These are phyloP conservation scores for Anthoscopus minutus DNA, from an alignment of 2,113 vertebrate species.

Conservation along the genomic window DNA sequence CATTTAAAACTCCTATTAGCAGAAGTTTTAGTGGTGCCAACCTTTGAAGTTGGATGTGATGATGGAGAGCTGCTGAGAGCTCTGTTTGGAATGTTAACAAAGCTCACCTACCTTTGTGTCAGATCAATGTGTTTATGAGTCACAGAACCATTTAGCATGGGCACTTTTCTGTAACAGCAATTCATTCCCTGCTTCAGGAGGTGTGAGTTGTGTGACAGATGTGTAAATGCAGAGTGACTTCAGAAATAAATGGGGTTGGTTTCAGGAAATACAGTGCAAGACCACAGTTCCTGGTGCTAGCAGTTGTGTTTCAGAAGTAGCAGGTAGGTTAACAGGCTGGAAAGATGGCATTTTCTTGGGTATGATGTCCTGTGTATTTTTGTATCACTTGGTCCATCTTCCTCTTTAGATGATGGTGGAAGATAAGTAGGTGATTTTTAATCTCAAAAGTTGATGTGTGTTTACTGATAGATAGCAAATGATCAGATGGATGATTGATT, in stretches of 20 bases:
- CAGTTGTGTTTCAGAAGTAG: background rate
- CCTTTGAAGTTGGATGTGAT: slow-evolving; percentile 41
- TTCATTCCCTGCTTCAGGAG: slow-evolving; percentile 26
- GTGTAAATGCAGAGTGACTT: slow-evolving; percentile 16
- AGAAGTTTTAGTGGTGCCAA: slow-evolving; percentile 6
- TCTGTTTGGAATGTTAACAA: slow-evolving; percentile 54
- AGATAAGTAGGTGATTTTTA: background rate
- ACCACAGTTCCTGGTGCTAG: background rate
- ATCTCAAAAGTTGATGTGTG: background rate
- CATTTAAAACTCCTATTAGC: slow-evolving; percentile 12
- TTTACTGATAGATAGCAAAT: background rate
- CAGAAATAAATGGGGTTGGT: background rate
- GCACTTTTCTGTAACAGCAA: slow-evolving; percentile 8
- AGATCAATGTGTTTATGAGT: slow-evolving; percentile 54
- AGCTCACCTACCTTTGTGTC: slow-evolving; percentile 53
- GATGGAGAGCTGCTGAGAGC: slow-evolving; percentile 42
- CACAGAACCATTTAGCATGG: slow-evolving; percentile 8
- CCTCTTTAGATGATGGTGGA: background rate
- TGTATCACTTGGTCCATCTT: background rate
- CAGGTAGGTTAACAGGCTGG: background rate
- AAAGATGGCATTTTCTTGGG: background rate
- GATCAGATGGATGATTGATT: background rate
- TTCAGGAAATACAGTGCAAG: background rate
- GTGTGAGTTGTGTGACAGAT: background rate
- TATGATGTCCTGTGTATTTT: background rate